Percentiles rank a stretch among this genome's conserved stretches.
Conservation (phyloP, 2,888 invertebrate genomes). For the Cephonodes hylas region DNA sequence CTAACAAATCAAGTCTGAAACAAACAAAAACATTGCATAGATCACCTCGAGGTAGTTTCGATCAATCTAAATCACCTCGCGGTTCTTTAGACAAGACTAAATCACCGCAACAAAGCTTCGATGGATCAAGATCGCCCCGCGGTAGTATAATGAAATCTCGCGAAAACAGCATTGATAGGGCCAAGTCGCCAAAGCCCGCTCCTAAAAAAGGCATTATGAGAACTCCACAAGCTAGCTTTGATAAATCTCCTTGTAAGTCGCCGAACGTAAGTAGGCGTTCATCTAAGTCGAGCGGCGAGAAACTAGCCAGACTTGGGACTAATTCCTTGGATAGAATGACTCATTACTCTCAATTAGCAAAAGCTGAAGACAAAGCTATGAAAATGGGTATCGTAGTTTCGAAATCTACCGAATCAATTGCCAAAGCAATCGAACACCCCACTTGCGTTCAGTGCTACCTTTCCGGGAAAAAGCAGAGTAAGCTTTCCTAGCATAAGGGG, state of each 20-base stretch:
- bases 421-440: slow-evolving; percentile 83
- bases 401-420: slow-evolving; percentile 78
- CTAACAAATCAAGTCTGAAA: slow-evolving; percentile 73
- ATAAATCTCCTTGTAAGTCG: slow-evolving; percentile 72
- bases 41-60: slow-evolving; percentile 81
- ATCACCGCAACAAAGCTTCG: slow-evolving; percentile 82
- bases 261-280: slow-evolving; percentile 70
- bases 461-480: slow-evolving; percentile 81
- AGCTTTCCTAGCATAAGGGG: slow-evolving; percentile 85
- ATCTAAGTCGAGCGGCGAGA: slow-evolving; percentile 68
- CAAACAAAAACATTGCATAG: slow-evolving; percentile 64
- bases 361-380: slow-evolving; percentile 75
- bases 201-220: slow-evolving; percentile 78
- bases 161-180: slow-evolving; percentile 68
- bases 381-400: slow-evolving; percentile 81
- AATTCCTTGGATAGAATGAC: slow-evolving; percentile 74
- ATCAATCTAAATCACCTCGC: slow-evolving; percentile 73
- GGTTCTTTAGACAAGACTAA: slow-evolving; percentile 80
- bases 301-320: slow-evolving; percentile 70
- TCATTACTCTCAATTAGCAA: slow-evolving; percentile 75
- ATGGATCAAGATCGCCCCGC: slow-evolving; percentile 72
- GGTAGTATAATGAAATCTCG: slow-evolving; percentile 75
- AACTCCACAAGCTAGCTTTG: slow-evolving; percentile 75
- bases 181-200: slow-evolving; percentile 72
- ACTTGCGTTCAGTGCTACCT: slow-evolving; percentile 88